Percentiles rank a stretch among this genome's conserved stretches.
These are phyloP conservation scores for Chouioia cunea DNA, from an alignment of 2,888 invertebrate species.

Conservation along the genomic window DNA sequence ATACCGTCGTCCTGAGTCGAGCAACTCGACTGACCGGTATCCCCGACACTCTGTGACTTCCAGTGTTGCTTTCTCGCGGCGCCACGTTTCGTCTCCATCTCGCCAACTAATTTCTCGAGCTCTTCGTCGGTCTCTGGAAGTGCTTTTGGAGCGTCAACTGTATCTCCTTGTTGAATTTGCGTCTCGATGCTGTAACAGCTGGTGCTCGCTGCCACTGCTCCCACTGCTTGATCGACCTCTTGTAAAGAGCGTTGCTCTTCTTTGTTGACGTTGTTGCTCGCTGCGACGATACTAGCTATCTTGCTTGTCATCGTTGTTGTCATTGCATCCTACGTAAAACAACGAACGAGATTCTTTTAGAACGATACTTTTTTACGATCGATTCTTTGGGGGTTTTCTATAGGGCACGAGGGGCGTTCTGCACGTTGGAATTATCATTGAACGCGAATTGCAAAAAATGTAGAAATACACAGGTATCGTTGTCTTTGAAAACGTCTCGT, in stretches of 20 bases:
- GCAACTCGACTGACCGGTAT: slow-evolving; percentile 48
- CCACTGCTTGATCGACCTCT: too few relatives aligned
- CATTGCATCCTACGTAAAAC: slow-evolving; percentile 26
- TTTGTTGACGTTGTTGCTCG: background rate
- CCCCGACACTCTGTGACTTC: slow-evolving; percentile 71
- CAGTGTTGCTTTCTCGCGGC: slow-evolving; percentile 63
- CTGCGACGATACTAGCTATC: slow-evolving; percentile 34
- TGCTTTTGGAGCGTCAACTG: too few relatives aligned
- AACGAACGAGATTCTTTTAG: background rate
- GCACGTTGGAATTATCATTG: too few relatives aligned
- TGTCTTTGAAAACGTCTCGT: too few relatives aligned
- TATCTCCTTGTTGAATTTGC: too few relatives aligned
- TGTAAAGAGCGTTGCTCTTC: too few relatives aligned
- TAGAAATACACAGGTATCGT: too few relatives aligned
- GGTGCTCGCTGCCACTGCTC: too few relatives aligned
- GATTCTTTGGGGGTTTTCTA: too few relatives aligned
- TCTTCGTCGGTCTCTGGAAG: slow-evolving; percentile 3
- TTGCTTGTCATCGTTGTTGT: slow-evolving; percentile 12
- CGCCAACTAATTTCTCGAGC: slow-evolving; percentile 28
- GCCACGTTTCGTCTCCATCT: slow-evolving; percentile 51
- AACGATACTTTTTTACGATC: background rate
- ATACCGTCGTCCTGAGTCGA: background rate
- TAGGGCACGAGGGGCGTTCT: too few relatives aligned
- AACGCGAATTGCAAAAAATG: too few relatives aligned
- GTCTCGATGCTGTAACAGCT: too few relatives aligned